phyloP scores from a whole-genome alignment of 2,888 invertebrate genomes.

The Rapana venosa region DNA sequence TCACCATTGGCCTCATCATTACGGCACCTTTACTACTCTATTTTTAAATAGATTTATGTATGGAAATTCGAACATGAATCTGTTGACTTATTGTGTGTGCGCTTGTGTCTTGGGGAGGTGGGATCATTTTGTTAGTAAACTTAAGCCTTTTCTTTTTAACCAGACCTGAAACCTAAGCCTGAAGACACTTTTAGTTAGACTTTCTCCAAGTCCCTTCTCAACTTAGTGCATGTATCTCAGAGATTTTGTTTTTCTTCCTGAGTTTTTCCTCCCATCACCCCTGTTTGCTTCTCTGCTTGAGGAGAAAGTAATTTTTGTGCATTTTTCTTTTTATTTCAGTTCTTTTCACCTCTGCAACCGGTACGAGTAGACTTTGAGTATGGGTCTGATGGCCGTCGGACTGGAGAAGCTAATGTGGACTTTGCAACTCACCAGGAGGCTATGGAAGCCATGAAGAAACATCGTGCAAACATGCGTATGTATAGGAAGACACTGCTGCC shows the following conservation, averaged over 20 bases:
- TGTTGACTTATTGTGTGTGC: too few species aligned
- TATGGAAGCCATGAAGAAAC: conserved; percentile 86
- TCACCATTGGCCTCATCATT: too few species aligned
- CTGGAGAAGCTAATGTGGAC: conserved; percentile 96
- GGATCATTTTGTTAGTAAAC: too few species aligned
- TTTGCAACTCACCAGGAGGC: conserved; percentile 95
- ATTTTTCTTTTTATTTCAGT: conserved; percentile 82
- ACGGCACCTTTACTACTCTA: too few species aligned
- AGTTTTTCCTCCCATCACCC: neutral
- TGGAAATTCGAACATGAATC: too few species aligned
- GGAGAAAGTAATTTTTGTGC: neutral
- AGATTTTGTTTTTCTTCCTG: neutral
- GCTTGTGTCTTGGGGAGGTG: too few species aligned
- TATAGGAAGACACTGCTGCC: conserved; percentile 21
- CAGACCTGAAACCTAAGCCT: too few species aligned
- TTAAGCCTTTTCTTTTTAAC: too few species aligned
- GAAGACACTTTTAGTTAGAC: too few species aligned
- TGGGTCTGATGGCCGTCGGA: conserved; percentile 92
- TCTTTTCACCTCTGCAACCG: conserved; percentile 93
- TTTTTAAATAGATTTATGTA: too few species aligned
- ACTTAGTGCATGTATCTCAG: neutral
- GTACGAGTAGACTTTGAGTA: conserved; percentile 87
- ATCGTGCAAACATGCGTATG: conserved; percentile 79
- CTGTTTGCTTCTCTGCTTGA: neutral
- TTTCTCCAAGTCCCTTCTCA: neutral